Base-by-base conservation (phyloP, 2,888 invertebrate species). In the Patella ulyssiponensis region DNA sequence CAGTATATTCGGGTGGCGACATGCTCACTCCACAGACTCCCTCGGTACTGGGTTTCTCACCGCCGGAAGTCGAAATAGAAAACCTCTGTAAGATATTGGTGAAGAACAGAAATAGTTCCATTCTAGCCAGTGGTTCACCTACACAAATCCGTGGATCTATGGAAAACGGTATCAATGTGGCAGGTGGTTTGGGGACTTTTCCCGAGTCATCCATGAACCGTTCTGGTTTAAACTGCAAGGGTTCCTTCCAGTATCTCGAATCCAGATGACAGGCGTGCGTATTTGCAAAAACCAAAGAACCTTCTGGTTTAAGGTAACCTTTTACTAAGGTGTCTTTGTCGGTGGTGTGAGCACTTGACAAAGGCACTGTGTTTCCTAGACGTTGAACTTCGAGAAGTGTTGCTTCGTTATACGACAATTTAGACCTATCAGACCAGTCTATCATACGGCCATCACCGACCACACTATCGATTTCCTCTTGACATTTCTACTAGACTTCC, bases 251-350 rank as follows among this genome's bases (percentile, higher is more conserved):
- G 69, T 88, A 85, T 64, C 84, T 86, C 0, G 85, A 80, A 75
- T 89, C 89, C 23, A 80, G 80, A 78, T 89, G 89, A 5, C 86
- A 87, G 0, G 88, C 86, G 72, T 87, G 84, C 0, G 88, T 69
- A 75, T 88, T 89, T 17, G 87, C 86, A 7, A 89, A 83, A 4
- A 90, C 82, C 20, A 88, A 82, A 15, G 87, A 77, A 11, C 85
- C 87, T 69, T 85, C 83, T 5, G 88, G 87, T n/a, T 87, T 84
- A 23, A 77, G 44, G 64, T 79, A 85, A 7, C 86, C 86, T 1
- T 71, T 69, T 3, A 87, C 72, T 7, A 73, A 81, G 5, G 84
- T 78, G 52, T 84, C 84, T 58, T 27, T 69, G 20, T 81, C 84
- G 2, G 86, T 82, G 15, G 86, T 82, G 75, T 87, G 87, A 3